Percentiles rank a stretch among this genome's conserved stretches.
Conservation (phyloP, 2,888 invertebrate species). For the Cephus rjabovi region DNA sequence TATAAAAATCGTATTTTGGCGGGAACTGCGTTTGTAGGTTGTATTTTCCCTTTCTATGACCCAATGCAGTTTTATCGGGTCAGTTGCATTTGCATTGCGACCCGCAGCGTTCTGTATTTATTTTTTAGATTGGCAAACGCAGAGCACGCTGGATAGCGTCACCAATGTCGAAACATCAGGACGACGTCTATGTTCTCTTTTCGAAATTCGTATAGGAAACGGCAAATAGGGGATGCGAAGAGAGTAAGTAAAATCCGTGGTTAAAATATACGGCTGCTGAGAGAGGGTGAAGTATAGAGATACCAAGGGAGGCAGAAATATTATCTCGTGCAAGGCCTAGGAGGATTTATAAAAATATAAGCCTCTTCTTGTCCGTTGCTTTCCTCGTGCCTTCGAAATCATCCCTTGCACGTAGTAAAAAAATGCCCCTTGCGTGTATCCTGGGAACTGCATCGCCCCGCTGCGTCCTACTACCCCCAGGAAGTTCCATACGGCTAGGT, state of each 20-base stretch:
- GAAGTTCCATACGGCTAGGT: constrained; percentile 11
- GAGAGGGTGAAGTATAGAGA: background rate
- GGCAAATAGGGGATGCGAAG: background rate
- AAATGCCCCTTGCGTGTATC: background rate
- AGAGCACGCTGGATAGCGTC: background rate
- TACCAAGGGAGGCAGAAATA: background rate
- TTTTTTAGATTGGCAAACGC: background rate
- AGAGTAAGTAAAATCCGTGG: background rate
- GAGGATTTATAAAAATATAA: background rate
- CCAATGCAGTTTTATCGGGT: constrained; percentile 59
- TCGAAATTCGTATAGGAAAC: background rate
- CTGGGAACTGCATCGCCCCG: constrained; percentile 1
- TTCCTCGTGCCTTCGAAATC: background rate
- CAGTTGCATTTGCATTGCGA: constrained; percentile 55
- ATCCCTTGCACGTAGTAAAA: background rate
- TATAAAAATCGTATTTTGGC: constrained; percentile 57
- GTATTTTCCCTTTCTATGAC: constrained; percentile 63
- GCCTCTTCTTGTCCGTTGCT: background rate
- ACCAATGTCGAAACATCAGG: background rate
- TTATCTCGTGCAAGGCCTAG: background rate
- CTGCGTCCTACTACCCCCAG: constrained; percentile 5
- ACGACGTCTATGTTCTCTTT: background rate
- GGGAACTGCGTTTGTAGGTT: constrained; percentile 52
- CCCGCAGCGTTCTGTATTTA: constrained; percentile 20
- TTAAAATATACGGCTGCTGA: background rate